Evolutionary conservation across 2,888 invertebrate species (phyloP).

Genomic region (Suillia variegata): DNA sequence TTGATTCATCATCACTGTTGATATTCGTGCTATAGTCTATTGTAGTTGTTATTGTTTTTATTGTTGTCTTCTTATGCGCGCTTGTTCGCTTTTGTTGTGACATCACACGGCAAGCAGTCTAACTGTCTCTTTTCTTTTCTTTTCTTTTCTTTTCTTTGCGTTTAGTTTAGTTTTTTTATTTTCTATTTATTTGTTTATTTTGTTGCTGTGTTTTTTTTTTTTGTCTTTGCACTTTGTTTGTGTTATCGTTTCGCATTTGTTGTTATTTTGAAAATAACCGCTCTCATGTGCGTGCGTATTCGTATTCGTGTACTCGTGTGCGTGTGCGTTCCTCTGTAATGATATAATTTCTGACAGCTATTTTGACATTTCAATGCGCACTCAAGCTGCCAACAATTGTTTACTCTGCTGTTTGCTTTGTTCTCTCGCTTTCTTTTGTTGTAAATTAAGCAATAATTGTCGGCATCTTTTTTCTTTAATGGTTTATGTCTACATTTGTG

Average conservation of each 20-base stretch:
- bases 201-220: background rate
- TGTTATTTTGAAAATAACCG: too few relatives aligned
- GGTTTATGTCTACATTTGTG: too few relatives aligned
- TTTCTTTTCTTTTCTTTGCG: background rate
- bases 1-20: too few relatives aligned
- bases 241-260: background rate
- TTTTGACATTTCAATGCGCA: background rate
- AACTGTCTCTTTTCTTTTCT: background rate
- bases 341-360: slow-evolving; percentile 3
- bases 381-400: too few relatives aligned
- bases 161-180: background rate
- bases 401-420: too few relatives aligned
- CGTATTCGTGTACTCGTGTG: background rate
- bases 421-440: background rate
- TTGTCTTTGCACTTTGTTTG: background rate
- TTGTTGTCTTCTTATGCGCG: too few relatives aligned
- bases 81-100: too few relatives aligned
- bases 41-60: too few relatives aligned
- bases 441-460: background rate
- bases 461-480: too few relatives aligned
- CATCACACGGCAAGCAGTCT: too few relatives aligned
- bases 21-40: too few relatives aligned
- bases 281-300: background rate
- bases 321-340: background rate
- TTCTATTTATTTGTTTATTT: background rate